Evolutionary conservation across 1,140 invertebrate genomes (phyloP), one percentile per base, ranked within the genome.

Genomic region (Hylyphantes graminicola): DNA sequence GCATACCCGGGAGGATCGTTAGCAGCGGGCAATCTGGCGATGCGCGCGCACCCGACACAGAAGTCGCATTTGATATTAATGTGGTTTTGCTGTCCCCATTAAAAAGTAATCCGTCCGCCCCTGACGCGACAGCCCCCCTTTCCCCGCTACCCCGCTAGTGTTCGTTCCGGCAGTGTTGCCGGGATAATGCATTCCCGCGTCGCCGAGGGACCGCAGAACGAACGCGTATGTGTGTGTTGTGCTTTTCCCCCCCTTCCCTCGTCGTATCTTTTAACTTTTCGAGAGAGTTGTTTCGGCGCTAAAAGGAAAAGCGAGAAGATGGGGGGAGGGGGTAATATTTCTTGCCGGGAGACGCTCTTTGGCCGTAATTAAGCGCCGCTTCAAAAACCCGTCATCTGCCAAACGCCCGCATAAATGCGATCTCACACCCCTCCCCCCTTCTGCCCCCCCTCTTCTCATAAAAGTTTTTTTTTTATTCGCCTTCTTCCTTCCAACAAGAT

Each of bases 11-110:
- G 76, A 82, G 76, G 82, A 80, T 85, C 82, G 85, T 85, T 85
- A 86, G 72, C 63, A 83, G 21, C 77, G 65, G 75, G 51, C 68
- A 73, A 84, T 85, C 81, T 59, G 76, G 70, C 21, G 77, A 67
- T 72, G 75, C 76, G 68, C 64, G 81, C 78, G 76, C 65, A 78
- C n/a, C 17, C 80, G 61, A 87, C 87, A 87, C 57, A 76, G 80
- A 86, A 87, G 85, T 67, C 85, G 85, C 87, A 87, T 87, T 87
- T 87, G 86, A 81, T 87, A 86, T 87, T 87, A 87, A 87, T 87
- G 87, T 86, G 87, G 87, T 87, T 87, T 87, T 85, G 85, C 72
- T 87, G 87, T 87, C 86, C 82, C 86, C 83, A 86, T 87, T 86
- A 87, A 87, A 86, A 87, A 87, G 85, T 87, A 87, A 86, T 87